Conservation (phyloP, 1,140 invertebrate genomes). For the Bombus confusus region DNA sequence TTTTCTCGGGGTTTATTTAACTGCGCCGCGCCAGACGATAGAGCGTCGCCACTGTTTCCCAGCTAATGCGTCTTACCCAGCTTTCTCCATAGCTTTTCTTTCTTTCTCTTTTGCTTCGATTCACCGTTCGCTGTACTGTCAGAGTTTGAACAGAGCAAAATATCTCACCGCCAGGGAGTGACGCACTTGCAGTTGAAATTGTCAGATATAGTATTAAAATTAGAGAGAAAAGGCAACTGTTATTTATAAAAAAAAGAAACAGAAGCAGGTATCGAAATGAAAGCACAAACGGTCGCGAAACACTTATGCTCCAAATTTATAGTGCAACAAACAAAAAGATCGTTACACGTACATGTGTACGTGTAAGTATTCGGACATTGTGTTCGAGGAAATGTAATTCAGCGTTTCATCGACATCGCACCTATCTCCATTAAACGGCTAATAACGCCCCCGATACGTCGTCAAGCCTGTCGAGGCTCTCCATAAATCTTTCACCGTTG, state of each 20-base stretch:
- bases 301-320: neutral
- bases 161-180: neutral
- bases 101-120: neutral
- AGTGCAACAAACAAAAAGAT: neutral
- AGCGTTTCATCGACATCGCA: neutral
- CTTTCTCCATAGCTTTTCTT: neutral
- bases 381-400: neutral
- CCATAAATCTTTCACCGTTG: neutral
- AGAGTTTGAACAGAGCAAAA: neutral
- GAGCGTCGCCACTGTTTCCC: slow-evolving; percentile 61
- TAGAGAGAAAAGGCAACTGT: neutral
- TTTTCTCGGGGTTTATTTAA: slow-evolving; percentile 69
- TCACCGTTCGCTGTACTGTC: neutral
- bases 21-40: slow-evolving; percentile 63
- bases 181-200: neutral
- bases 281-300: neutral
- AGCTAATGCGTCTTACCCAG: slow-evolving; percentile 53
- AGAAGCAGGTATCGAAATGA: too few species aligned
- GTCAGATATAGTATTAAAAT: neutral
- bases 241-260: neutral
- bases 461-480: too few species aligned
- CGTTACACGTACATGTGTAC: neutral
- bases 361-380: neutral
- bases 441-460: neutral
- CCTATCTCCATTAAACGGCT: neutral